phyloP scores from a whole-genome alignment of 2,797 vertebrate species.

The Orientallactaga sibirica region DNA sequence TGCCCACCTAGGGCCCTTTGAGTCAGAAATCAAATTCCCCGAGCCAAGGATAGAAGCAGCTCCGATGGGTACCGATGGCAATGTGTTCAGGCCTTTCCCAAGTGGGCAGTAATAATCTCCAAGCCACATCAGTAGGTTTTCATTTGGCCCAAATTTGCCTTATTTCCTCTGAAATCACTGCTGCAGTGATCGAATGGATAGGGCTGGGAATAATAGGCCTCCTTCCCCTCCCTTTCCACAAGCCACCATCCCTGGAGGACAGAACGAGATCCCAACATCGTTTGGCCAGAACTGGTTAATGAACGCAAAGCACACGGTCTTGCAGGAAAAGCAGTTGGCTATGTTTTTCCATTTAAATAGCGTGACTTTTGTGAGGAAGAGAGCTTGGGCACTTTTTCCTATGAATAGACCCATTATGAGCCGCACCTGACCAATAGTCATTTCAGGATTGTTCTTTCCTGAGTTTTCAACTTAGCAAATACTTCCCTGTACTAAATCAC shows the following conservation, averaged over 20 bases:
- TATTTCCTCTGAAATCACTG: conserved; percentile 81
- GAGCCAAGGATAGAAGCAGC: not conserved
- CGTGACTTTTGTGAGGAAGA: conserved; percentile 83
- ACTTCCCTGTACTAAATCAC: conserved; percentile 84
- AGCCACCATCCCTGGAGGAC: conserved; percentile 69
- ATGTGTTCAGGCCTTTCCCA: conserved; percentile 21
- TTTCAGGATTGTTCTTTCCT: conserved; percentile 83
- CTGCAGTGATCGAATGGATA: conserved; percentile 72
- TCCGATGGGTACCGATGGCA: accelerated
- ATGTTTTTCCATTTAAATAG: conserved; percentile 87
- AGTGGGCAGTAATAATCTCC: not conserved
- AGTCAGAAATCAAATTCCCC: not conserved
- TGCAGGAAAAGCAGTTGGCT: conserved; percentile 80
- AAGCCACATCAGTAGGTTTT: conserved; percentile 71
- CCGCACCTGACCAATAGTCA: conserved; percentile 84
- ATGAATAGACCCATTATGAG: conserved; percentile 86
- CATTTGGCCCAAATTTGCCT: conserved; percentile 77
- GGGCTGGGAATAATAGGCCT: conserved; percentile 67
- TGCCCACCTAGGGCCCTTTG: not conserved
- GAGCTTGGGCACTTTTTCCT: conserved; percentile 67
- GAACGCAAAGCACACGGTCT: conserved; percentile 81
- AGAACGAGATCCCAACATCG: conserved; percentile 77
- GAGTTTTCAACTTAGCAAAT: conserved; percentile 81
- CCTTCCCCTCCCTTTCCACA: conserved; percentile 30
- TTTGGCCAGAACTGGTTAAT: conserved; percentile 70